Evolutionary conservation across 2,113 vertebrate genomes (phyloP).

Genomic region (Varanus komodoensis): DNA sequence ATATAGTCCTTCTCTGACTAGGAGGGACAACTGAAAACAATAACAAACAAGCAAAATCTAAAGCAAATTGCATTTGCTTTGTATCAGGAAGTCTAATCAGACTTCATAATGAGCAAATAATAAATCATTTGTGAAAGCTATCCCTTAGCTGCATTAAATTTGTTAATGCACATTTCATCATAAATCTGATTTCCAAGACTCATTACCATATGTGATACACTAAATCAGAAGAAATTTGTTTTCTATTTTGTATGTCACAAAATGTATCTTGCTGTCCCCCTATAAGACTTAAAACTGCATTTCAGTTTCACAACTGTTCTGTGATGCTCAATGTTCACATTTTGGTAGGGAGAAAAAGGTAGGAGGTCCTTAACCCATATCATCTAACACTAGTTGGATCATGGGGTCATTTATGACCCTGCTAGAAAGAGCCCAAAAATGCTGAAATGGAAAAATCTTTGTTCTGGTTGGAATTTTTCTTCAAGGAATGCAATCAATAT

Average conservation of each 20-base stretch:
- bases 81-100: conserved; percentile 62
- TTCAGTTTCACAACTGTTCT: too few species aligned
- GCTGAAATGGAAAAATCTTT: too few species aligned
- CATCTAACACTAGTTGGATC: too few species aligned
- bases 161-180: conserved; percentile 14
- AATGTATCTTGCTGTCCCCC: too few species aligned
- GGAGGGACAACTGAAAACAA: conserved; percentile 64
- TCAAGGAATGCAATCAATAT: too few species aligned
- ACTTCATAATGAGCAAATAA: conserved; percentile 58
- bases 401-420: too few species aligned
- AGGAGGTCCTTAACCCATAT: too few species aligned
- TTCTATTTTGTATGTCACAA: too few species aligned
- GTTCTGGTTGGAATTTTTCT: too few species aligned
- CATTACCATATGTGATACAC: neutral
- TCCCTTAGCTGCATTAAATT: conserved; percentile 47
- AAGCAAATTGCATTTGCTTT: conserved; percentile 69
- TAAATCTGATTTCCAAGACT: neutral
- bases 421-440: too few species aligned
- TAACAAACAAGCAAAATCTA: neutral
- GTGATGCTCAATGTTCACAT: too few species aligned
- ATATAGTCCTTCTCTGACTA: conserved; percentile 57
- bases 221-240: neutral
- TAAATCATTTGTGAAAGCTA: conserved; percentile 65
- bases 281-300: too few species aligned
- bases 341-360: neutral